These are phyloP conservation scores for Stenurella melanura DNA, from an alignment of 2,888 invertebrate species.

Conservation along the genomic window DNA sequence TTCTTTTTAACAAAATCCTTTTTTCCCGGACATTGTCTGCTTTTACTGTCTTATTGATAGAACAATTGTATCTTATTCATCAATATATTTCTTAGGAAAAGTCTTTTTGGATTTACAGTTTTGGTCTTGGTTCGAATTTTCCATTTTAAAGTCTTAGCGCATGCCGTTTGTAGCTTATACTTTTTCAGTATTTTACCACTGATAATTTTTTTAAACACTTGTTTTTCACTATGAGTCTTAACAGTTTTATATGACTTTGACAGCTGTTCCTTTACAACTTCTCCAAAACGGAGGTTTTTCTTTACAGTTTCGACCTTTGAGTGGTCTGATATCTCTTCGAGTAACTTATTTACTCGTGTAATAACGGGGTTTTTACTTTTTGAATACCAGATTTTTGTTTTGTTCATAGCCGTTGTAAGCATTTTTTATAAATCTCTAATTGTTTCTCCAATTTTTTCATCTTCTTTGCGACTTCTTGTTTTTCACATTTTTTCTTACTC, in stretches of 20 bases:
- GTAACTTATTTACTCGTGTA: neutral
- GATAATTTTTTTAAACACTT: neutral
- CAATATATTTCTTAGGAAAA: no score
- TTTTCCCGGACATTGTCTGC: neutral
- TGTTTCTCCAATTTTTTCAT: neutral
- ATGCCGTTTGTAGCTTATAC: no score
- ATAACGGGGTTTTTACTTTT: neutral
- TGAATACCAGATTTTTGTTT: neutral
- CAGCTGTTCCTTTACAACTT: constrained; percentile 3
- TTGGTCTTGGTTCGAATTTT: no score
- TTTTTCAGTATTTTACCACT: no score
- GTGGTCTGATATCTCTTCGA: neutral
- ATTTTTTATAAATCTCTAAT: neutral
- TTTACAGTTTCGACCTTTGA: neutral
- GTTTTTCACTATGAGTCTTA: neutral
- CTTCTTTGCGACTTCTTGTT: neutral
- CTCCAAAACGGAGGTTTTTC: neutral
- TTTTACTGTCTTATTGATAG: no score
- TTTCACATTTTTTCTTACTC: neutral
- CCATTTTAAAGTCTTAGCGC: no score
- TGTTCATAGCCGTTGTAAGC: neutral
- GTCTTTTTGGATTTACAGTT: no score
- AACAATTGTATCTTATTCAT: no score
- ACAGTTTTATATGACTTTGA: neutral
- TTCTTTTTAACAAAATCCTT: neutral